Base-by-base conservation (phyloP, 2,888 invertebrate species). In the Drosophila sordidapex region DNA sequence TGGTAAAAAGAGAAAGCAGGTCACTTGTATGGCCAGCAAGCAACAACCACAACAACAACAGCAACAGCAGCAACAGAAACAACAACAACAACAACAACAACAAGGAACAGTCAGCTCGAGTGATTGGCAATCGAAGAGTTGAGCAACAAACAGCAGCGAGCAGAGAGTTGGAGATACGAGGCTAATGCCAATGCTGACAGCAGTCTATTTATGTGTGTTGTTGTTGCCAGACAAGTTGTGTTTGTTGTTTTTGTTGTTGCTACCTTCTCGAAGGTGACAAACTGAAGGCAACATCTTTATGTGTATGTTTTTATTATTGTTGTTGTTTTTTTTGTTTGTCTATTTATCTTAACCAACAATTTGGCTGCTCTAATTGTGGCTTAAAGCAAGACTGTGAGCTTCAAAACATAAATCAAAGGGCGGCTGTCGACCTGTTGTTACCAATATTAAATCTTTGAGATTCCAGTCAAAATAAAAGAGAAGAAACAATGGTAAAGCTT, bases 1-100 rank as follows among this genome's bases (percentile, higher is more conserved):
- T 79, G 81, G 83, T 76, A 89, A 91, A 91, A 91, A 91, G 91
- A 91, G 91, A 91, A 91, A 91, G 91, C 91, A 91, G 91, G 91
- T 91, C 91, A 91, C 91, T 91, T 91, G 91, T 89, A 88, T 91
- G 88, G 90, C 91, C 85, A 91, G 73, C 58, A 46, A 58, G 63
- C 36, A 70, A 59, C 51, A 51, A 51, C 29, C 13, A 18, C 49
- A 29, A 29, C 27, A 43, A 25, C 46, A 46, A 13, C 25, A 10
- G 10, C 31, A 46, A 1, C 25, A 70, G 0, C 31, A 31, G 0
- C 35, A 40, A 0, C 38, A 52, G 15, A 21, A 54, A 18, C 54
- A 40, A 43, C 38, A 56, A 40, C 56, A 40, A 46, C 62, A 54
- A 18, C 54, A 40, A 43, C 38, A 56, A 40, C 56, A 40, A 46